A percentile compares a stretch with the other conserved stretches of the same genome.
phyloP scores from a whole-genome alignment of 2,888 invertebrate species.

The Aricia artaxerxes region DNA sequence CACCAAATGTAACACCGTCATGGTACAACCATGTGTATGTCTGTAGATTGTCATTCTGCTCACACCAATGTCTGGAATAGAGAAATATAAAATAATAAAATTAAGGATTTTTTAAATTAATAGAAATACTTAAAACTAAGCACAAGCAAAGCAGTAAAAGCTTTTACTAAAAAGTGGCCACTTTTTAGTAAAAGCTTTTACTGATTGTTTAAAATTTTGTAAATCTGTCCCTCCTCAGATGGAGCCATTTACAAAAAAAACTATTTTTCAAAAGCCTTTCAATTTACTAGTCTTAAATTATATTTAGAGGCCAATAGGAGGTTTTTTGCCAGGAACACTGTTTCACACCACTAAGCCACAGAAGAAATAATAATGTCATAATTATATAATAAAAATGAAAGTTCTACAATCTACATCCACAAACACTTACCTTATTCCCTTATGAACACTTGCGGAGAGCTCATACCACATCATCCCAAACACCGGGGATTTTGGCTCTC shows the following conservation, averaged over 20 bases:
- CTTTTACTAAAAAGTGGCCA: neutral
- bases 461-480: constrained; percentile 99
- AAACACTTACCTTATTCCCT: constrained; percentile 83
- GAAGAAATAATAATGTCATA: too few relatives aligned
- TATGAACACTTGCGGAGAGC: constrained; percentile 84
- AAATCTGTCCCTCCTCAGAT: too few relatives aligned
- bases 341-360: too few relatives aligned
- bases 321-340: too few relatives aligned
- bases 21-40: constrained; percentile 95
- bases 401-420: neutral
- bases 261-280: too few relatives aligned
- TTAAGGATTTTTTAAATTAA: too few relatives aligned
- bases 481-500: constrained; percentile 93
- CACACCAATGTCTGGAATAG: constrained; percentile 91
- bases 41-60: constrained; percentile 90
- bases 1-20: constrained; percentile 95
- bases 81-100: neutral
- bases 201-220: too few relatives aligned
- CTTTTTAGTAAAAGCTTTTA: neutral
- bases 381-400: too few relatives aligned
- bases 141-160: too few relatives aligned
- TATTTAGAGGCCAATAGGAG: too few relatives aligned
- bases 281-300: too few relatives aligned
- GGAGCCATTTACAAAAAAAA: too few relatives aligned
- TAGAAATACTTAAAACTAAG: neutral